Conservation (phyloP, 2,113 vertebrate species). For the Colaptes auratus region DNA sequence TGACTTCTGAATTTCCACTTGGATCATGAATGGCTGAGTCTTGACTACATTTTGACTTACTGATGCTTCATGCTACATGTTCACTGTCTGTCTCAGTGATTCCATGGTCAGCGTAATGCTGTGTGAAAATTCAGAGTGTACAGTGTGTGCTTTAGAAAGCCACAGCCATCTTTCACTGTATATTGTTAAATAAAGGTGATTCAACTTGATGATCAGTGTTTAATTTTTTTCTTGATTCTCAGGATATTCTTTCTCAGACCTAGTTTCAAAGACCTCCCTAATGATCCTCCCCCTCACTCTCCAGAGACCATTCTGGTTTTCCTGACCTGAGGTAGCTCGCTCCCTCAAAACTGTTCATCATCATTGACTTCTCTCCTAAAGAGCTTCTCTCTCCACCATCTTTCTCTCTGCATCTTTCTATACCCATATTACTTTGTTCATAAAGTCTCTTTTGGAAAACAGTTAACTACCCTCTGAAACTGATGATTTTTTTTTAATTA, state of each 20-base stretch:
- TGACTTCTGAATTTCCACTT: background rate
- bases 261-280: fast-evolving
- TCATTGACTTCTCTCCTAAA: background rate
- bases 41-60: background rate
- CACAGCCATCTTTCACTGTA: background rate
- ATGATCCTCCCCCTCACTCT: background rate
- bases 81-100: background rate
- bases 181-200: background rate
- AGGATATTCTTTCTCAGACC: background rate
- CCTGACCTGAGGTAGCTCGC: background rate
- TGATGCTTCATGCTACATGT: background rate
- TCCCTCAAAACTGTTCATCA: background rate
- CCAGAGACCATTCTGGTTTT: background rate
- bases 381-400: background rate
- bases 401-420: background rate
- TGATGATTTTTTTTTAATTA: background rate
- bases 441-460: background rate
- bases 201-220: background rate
- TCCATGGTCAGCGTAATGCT: background rate
- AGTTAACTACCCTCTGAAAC: background rate
- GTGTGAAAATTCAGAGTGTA: background rate
- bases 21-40: background rate
- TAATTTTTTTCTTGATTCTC: background rate
- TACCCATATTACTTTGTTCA: background rate
- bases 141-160: background rate